Evolutionary conservation across 1,140 invertebrate genomes (phyloP).

Genomic region (Cataglyphis hispanica): DNA sequence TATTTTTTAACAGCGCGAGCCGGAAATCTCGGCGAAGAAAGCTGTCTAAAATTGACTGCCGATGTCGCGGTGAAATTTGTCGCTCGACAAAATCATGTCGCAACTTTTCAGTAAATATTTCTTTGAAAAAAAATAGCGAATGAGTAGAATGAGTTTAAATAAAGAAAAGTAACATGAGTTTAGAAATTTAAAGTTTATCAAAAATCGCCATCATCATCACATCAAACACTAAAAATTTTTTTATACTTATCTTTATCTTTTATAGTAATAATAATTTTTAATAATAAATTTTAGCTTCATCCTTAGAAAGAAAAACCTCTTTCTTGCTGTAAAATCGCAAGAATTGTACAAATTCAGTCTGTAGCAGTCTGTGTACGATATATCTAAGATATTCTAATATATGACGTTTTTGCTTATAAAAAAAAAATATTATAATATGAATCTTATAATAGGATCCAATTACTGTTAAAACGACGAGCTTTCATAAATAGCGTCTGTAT

Average conservation of each 20-base stretch:
- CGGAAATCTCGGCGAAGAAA: constrained; percentile 33
- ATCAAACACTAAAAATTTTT: neutral
- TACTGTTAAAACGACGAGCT: no score
- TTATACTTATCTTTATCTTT: neutral
- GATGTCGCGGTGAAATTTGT: constrained; percentile 20
- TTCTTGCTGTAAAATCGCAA: neutral
- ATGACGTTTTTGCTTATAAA: neutral
- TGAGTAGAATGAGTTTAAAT: neutral
- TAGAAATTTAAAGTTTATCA: neutral
- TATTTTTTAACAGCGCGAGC: constrained; percentile 34
- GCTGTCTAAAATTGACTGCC: constrained; percentile 28
- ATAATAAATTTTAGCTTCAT: no score
- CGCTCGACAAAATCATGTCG: neutral
- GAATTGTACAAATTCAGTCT: neutral
- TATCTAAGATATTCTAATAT: neutral
- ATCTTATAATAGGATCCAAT: no score
- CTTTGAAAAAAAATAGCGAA: constrained; percentile 23
- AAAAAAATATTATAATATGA: neutral
- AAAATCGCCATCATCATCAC: constrained; percentile 5
- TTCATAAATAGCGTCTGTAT: no score
- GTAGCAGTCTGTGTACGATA: neutral
- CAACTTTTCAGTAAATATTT: constrained; percentile 10
- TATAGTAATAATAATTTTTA: neutral
- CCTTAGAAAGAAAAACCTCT: no score
- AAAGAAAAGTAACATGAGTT: neutral